Conservation (phyloP, 2,888 invertebrate species). For the Dexiosoma caninum region DNA sequence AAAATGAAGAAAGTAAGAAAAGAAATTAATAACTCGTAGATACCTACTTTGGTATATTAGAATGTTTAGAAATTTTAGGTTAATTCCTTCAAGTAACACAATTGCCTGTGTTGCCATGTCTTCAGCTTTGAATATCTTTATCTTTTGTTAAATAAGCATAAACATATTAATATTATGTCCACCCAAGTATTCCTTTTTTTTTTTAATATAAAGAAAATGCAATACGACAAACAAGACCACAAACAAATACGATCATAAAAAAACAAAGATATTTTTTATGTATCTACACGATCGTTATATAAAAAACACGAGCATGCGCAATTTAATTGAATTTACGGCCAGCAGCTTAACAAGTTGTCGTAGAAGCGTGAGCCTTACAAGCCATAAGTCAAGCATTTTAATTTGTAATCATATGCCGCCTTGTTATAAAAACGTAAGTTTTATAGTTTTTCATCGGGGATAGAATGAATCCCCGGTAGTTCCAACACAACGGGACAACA, state of each 20-base stretch:
- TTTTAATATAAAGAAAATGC: background rate
- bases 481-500: constrained; percentile 59
- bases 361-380: constrained; percentile 58
- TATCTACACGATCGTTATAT: constrained; percentile 44
- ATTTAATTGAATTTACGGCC: constrained; percentile 64
- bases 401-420: constrained; percentile 64
- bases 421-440: constrained; percentile 64
- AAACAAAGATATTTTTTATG: background rate
- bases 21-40: background rate
- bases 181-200: constrained; percentile 57
- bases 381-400: constrained; percentile 65
- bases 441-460: constrained; percentile 62
- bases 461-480: constrained; percentile 61
- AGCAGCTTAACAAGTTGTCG: constrained; percentile 61
- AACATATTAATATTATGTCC: constrained; percentile 54
- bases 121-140: constrained; percentile 22
- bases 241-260: constrained; percentile 43
- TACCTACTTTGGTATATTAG: background rate
- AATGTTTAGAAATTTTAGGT: background rate
- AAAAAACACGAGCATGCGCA: constrained; percentile 51
- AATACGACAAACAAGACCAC: constrained; percentile 1
- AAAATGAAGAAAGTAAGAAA: background rate
- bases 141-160: constrained; percentile 41
- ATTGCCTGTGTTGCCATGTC: background rate
- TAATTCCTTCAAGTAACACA: background rate